These are phyloP conservation scores for Pseudopleuronectes americanus DNA, from an alignment of 2,797 vertebrate species.

Conservation along the genomic window DNA sequence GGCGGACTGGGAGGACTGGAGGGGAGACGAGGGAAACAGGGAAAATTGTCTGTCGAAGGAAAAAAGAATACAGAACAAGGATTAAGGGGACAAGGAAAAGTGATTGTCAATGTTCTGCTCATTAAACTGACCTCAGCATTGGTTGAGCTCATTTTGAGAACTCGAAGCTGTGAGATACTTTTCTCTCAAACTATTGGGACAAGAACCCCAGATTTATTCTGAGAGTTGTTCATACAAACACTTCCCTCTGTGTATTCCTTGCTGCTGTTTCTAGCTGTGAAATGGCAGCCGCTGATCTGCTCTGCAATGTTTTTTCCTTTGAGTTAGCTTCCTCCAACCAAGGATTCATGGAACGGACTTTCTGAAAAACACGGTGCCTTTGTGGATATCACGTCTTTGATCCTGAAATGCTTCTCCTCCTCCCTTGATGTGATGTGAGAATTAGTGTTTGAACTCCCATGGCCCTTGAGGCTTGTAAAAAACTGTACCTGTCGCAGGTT, in stretches of 20 bases:
- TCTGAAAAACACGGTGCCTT: slow-evolving; percentile 26
- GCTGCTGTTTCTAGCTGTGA: slow-evolving; percentile 25
- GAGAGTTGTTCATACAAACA: neutral
- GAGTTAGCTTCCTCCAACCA: slow-evolving; percentile 33
- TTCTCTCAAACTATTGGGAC: slow-evolving; percentile 13
- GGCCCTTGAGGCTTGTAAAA: slow-evolving; percentile 12
- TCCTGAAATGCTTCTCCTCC: slow-evolving; percentile 17
- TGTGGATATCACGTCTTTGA: slow-evolving; percentile 6
- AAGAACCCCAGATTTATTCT: slow-evolving; percentile 16
- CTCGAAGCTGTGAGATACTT: slow-evolving; percentile 8
- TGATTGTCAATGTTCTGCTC: slow-evolving; percentile 14
- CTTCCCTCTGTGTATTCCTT: neutral
- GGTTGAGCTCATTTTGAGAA: slow-evolving; percentile 21
- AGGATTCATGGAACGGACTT: slow-evolving; percentile 38
- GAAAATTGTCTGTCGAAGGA: neutral
- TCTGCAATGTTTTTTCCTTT: slow-evolving; percentile 27
- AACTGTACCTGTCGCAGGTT: slow-evolving; percentile 3
- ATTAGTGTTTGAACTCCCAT: slow-evolving; percentile 24
- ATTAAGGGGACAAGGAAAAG: slow-evolving; percentile 9
- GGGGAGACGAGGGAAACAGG: neutral
- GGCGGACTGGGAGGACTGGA: slow-evolving; percentile 31
- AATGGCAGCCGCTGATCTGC: slow-evolving; percentile 37
- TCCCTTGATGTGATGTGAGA: slow-evolving; percentile 18
- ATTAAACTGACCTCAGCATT: slow-evolving; percentile 10
- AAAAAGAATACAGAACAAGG: neutral